Evolutionary conservation across 2,113 vertebrate species (phyloP).

Genomic region (Crotalus viridis): DNA sequence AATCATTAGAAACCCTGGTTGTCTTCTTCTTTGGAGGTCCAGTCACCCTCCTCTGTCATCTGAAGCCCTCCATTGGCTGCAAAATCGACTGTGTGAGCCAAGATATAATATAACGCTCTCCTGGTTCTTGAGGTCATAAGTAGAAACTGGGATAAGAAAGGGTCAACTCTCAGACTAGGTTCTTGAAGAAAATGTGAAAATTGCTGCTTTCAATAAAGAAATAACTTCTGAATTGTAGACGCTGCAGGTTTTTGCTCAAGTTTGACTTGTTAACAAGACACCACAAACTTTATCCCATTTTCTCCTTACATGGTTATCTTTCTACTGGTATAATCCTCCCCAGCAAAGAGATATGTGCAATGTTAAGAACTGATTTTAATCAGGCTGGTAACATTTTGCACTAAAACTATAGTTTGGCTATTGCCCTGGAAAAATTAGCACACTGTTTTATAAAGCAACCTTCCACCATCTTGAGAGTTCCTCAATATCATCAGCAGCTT

Average conservation of each 20-base stretch:
- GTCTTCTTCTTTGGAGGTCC: constrained; percentile 28
- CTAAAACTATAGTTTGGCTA: not conserved
- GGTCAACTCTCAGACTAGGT: not conserved
- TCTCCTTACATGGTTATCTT: not conserved
- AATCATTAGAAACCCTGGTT: constrained; percentile 13
- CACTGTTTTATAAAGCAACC: not conserved
- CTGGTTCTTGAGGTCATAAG: not conserved
- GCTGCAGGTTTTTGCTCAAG: not conserved
- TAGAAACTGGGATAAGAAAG: constrained; percentile 14
- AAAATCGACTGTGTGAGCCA: constrained; percentile 17
- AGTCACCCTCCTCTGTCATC: constrained; percentile 20
- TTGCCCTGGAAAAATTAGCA: not conserved
- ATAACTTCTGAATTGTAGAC: not conserved
- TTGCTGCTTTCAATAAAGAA: not conserved
- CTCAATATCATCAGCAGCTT: no score
- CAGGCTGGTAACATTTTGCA: not conserved
- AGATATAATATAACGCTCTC: not conserved
- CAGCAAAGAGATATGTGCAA: not conserved
- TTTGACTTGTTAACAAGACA: not conserved
- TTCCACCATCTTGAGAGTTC: not conserved
- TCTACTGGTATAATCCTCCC: not conserved
- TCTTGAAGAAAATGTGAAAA: constrained; percentile 10
- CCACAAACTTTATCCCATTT: not conserved
- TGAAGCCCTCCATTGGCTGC: not conserved
- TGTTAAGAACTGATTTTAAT: not conserved